Evolutionary conservation across 1,140 invertebrate species (phyloP), one percentile per base, ranked within the genome.

Genomic region (Scaptodrosophila lebanonensis): DNA sequence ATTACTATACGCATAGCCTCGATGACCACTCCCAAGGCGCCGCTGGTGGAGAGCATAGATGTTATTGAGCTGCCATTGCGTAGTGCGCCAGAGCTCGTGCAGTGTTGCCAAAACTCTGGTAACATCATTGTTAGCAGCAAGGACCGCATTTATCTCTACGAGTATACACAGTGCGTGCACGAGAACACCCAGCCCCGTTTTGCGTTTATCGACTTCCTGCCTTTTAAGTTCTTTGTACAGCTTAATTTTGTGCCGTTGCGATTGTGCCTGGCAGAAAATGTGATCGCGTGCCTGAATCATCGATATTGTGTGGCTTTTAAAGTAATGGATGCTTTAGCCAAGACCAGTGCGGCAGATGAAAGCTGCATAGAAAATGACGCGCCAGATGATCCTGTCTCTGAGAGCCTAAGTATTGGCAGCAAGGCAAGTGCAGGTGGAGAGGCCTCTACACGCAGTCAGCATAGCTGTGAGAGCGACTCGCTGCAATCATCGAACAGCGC

Each of bases 201-300:
- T 15, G 65, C 79, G 6, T 86, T 86, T 48, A 86, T 86, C 12
- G 84, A 86, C 38, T 86, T 86, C 49, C 47, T 86, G 38, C 84
- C 84, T 13, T 86, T 86, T 20, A 86, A 86, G 56, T 86, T 86
- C 53, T 86, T 84, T 13, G 84, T 86, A 7, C 83, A 84, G 54
- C 44, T 86, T 15, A 86, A 86, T 25, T 86, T 86, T 57, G 56
- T 84, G 13, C 84, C 84, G 3, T 25, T 83, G 15, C 76, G 77
- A 2, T 48, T 86, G 2, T 70, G 66, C 16, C 51, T 86, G 25
- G 71, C 79, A 3, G 84, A 86, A 50, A 86, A 86, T 63, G 84
- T 86, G 1, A 86, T 86, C 4, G 84, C 84, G 5, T 85, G 84
- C 33, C 59, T 86, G 1, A 86, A 66, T 52, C 83, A 86, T 54